Evolutionary conservation across 2,113 vertebrate species (phyloP), one percentile per base, ranked within the genome.

Genomic region (Cephalophus harveyi): DNA sequence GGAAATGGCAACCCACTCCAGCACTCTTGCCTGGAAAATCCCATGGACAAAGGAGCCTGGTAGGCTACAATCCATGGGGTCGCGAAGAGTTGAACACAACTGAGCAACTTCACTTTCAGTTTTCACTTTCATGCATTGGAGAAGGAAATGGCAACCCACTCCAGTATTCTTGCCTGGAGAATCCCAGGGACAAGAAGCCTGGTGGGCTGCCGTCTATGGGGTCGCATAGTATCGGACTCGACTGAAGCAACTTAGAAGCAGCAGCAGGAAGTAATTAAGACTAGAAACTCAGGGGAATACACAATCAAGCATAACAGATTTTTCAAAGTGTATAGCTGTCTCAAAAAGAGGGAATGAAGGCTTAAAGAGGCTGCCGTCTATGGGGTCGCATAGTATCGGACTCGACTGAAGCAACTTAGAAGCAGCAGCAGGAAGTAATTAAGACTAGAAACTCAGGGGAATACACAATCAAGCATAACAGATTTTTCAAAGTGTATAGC

Each of bases 201-300:
- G 67, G n/a, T 40, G 19, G n/a, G 19, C 67, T 40, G n/a, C 67
- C 1, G 0, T 71, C n/a, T 40, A 12, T 71, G 19, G 21, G n/a
- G n/a, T 71, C 19, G 0, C 67, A 23, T 1, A 23, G 19, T 40
- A 19, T 71, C 0, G 0, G 5, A 40, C 19, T 40, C 1, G 4
- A 71, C 67, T 74, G 19, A 74, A 13, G 67, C 0, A 0, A 74
- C n/a, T 71, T 40, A 74, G 10, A 36, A 40, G 67, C 64, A 71
- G 9, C n/a, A 71, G 59, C 4, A 83, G 14, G 2, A 62, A 57
- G 52, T 16, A 71, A n/a, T 19, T 88, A 76, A 90, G 30, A 83
- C 21, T 83, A 67, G 64, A 94, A 83, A 62, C 11, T 59, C 27
- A 25, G 19, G 50, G 6, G 13, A 76, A 54, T 40, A 8, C 2